Base-by-base conservation (phyloP, 2,888 invertebrate genomes). In the Lamellibrachia satsuma region DNA sequence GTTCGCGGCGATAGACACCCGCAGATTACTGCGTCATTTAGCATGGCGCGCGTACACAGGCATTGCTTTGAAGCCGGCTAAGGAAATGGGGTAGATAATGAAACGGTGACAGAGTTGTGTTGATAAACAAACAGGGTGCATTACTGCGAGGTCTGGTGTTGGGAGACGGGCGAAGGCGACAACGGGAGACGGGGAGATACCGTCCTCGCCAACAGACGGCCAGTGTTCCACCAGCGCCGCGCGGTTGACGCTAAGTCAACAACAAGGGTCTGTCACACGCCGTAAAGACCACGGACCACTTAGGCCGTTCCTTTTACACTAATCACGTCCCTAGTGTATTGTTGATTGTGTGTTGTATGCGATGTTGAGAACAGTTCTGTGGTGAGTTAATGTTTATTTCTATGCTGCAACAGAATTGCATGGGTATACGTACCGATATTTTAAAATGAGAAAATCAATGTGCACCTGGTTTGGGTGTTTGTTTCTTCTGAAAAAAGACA, bases 121-220 rank as follows among this genome's bases (percentile, higher is more conserved):
- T 75, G 15, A 75, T 75, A 75, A 75, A 75, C 75, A 75, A 75
- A 75, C 75, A 75, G 15, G 75, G 75, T 75, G 75, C 75, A 75
- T 75, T 75, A 75, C 75, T 75, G 75, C 22, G 22, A 15, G 75
- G 22, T 6, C 22, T 11, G 75, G 75, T n/a, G 75, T 75, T 75
- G 22, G 75, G 75, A 75, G 75, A 75, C 22, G 22, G 22, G n/a
- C 75, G 22, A 22, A 22, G n/a, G 75, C 6, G 6, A 6, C 75
- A 22, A 22, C 15, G n/a, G 22, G 75, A n/a, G 75, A 75, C 75
- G n/a, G 22, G 75, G 15, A 22, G 75, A 75, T 22, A 75, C 75
- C 75, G 75, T 22, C n/a, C 15, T 6, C 6, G 39, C 6, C 75
- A 75, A 75, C 75, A 75, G 75, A 15, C 22, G 22, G 6, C 3